Conservation (phyloP, 2,113 vertebrate species). For the human region GRCh38 chr5:23472501-23473000, state of each 20-base stretch:
- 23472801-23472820: neutral
- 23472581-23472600: neutral
- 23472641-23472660: neutral
- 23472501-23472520: neutral
- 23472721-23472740: neutral
- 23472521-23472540: neutral
- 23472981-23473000: neutral
- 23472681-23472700: neutral
- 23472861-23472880: neutral
- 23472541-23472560: neutral
- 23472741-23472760: neutral
- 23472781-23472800: neutral
- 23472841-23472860: neutral
- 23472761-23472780: neutral
- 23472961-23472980: neutral
- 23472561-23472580: neutral
- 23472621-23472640: neutral
- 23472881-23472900: neutral
- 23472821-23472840: neutral
- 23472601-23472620: neutral
- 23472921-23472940: neutral
- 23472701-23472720: neutral
- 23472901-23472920: neutral
- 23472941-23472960: neutral
- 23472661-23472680: neutral